Conservation (phyloP, 2,113 vertebrate species). For the Indicator maculatus region DNA sequence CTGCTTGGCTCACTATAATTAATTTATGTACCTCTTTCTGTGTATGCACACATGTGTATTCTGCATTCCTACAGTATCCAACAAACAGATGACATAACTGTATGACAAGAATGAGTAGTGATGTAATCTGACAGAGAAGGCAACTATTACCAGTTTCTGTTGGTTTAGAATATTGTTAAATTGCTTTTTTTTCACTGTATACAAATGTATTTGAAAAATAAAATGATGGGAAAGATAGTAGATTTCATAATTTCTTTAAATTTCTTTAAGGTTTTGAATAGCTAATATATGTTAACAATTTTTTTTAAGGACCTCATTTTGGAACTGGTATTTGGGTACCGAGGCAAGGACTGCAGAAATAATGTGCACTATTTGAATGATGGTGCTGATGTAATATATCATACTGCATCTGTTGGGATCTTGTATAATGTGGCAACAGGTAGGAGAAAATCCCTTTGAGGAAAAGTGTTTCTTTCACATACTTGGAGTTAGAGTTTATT, state of each 20-base stretch:
- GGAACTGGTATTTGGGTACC: conserved; percentile 96
- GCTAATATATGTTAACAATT: background rate
- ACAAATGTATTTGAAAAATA: background rate
- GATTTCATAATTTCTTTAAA: background rate
- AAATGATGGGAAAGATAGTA: background rate
- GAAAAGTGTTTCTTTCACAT: background rate
- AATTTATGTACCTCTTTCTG: background rate
- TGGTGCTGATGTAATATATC: conserved; percentile 96
- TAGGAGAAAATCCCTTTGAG: conserved; percentile 54
- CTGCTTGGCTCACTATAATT: background rate
- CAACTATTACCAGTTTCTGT: background rate
- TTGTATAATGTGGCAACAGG: conserved; percentile 95
- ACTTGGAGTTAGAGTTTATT: background rate
- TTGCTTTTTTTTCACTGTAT: background rate
- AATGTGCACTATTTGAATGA: conserved; percentile 99
- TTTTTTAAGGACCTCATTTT: conserved; percentile 88
- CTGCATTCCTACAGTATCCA: background rate
- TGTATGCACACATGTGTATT: accelerated
- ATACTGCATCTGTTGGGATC: conserved; percentile 93
- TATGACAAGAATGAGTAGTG: background rate
- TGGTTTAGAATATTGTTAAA: background rate
- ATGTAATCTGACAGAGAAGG: background rate
- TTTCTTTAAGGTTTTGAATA: background rate
- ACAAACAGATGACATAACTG: background rate
- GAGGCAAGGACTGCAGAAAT: conserved; percentile 97